These are phyloP conservation scores for Anguilla pacifica DNA, from an alignment of 2,797 vertebrate species.

Conservation along the genomic window DNA sequence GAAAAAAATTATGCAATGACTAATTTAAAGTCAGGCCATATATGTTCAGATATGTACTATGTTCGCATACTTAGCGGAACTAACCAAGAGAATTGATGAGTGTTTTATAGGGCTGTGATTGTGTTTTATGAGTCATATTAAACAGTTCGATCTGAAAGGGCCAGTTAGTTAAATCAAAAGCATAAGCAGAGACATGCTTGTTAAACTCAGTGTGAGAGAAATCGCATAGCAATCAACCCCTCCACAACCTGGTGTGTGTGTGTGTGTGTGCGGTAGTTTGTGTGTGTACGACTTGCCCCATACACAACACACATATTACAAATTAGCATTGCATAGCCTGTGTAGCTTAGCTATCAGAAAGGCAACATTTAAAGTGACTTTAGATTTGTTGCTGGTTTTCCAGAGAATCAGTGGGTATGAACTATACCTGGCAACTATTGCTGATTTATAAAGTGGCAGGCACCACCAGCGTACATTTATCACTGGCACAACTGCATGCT, in stretches of 20 bases:
- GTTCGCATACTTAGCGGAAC: background rate
- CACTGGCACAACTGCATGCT: no score
- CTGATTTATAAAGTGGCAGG: no score
- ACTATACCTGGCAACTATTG: no score
- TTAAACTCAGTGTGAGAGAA: background rate
- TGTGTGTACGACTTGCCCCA: constrained; percentile 2
- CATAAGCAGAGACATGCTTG: background rate
- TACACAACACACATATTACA: background rate
- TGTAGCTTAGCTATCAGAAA: no score
- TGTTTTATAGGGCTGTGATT: background rate
- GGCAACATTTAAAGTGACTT: no score
- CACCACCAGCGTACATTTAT: no score
- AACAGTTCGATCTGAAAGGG: background rate
- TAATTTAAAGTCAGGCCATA: background rate
- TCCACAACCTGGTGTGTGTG: constrained; percentile 49
- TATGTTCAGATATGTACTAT: background rate
- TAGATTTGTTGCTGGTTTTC: no score
- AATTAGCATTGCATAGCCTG: background rate
- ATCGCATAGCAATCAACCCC: background rate
- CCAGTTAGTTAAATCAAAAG: background rate
- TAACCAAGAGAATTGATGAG: background rate
- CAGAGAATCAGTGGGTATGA: no score
- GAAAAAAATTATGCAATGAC: background rate
- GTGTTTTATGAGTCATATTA: background rate
- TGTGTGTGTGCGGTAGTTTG: constrained; percentile 16